Conservation (phyloP, 2,113 vertebrate species). For the Nanorana parkeri region DNA sequence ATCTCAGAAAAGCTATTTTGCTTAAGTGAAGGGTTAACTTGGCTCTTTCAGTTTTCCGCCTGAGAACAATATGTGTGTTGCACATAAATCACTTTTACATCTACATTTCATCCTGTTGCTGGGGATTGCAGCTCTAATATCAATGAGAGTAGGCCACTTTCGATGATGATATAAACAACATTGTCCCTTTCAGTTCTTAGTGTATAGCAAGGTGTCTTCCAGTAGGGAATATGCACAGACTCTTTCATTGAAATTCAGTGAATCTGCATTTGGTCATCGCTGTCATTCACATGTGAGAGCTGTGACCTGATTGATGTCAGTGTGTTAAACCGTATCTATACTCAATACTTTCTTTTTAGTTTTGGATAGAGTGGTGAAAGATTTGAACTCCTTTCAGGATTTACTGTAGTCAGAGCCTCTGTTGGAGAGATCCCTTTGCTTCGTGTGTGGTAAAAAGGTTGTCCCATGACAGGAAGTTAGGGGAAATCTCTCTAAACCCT, state of each 20-base stretch:
- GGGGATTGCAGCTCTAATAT: slow-evolving; percentile 3
- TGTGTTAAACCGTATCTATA: too few relatives aligned
- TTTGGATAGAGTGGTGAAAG: too few relatives aligned
- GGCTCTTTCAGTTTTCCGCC: slow-evolving; percentile 1
- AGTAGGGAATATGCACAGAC: not conserved
- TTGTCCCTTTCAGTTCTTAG: not conserved
- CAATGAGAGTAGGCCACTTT: not conserved
- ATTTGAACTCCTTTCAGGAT: too few relatives aligned
- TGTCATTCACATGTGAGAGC: not conserved
- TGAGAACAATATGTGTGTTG: slow-evolving; percentile 28
- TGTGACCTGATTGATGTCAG: not conserved
- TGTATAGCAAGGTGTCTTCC: not conserved
- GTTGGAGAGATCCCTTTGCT: too few relatives aligned
- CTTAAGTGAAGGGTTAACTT: slow-evolving; percentile 39
- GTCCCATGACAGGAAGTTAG: too few relatives aligned
- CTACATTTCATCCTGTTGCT: not conserved
- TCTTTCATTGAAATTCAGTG: not conserved
- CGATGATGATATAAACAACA: not conserved
- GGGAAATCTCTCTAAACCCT: too few relatives aligned
- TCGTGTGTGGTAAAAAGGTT: too few relatives aligned
- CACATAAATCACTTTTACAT: slow-evolving; percentile 11
- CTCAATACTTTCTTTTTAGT: too few relatives aligned
- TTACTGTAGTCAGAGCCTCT: not conserved
- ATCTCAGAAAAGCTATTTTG: slow-evolving; percentile 8
- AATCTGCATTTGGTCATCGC: not conserved